Base-by-base conservation (phyloP, 2,888 invertebrate genomes). In the Acrobasis suavella region DNA sequence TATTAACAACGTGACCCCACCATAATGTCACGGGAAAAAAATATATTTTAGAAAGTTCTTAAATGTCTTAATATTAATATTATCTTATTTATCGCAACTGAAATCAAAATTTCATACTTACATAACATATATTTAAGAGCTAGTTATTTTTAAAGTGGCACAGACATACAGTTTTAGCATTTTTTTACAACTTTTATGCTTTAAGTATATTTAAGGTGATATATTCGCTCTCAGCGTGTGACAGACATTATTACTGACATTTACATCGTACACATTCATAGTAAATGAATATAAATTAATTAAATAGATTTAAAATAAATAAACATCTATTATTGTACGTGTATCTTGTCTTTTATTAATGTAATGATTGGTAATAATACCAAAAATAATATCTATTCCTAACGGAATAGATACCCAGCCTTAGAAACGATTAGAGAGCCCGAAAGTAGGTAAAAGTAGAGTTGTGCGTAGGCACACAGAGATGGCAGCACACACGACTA, bases 41-140 rank as follows among this genome's bases (percentile, higher is more conserved):
- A 54, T 10, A 51, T 17, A 2, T 50, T 10, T 50, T 51, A 46
- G 51, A 51, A 17, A 32, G 32, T 52, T 52, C 5, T 12, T 10
- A 52, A 32, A 52, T 52, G n/a, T 52, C 32, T 52, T n/a, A 7
- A 52, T 52, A 52, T 32, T 14, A 52, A 14, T 51, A 51, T 51
- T 51, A 51, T 51, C 9, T 22, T 51, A 32, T 22, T 12, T 52
- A 52, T 32, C 52, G 14, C 32, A 17, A 32, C 22, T 52, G 17
- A 17, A 51, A 51, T 22, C 51, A 46, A n/a, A 46, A 46, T 46
- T 46, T 46, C 46, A 3, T 22, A 22, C 3, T 22, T 22, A 22
- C 22, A 22, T 22, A 22, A 22, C 22, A n/a, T n/a, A n/a, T n/a
- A n/a, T n/a, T 22, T 22, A 22, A 2, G 22, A 22, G 22, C 22